A percentile compares a stretch with the other conserved stretches of the same genome.
Conservation (phyloP, 1,140 invertebrate genomes). For the Drosophila tsacasi region DNA sequence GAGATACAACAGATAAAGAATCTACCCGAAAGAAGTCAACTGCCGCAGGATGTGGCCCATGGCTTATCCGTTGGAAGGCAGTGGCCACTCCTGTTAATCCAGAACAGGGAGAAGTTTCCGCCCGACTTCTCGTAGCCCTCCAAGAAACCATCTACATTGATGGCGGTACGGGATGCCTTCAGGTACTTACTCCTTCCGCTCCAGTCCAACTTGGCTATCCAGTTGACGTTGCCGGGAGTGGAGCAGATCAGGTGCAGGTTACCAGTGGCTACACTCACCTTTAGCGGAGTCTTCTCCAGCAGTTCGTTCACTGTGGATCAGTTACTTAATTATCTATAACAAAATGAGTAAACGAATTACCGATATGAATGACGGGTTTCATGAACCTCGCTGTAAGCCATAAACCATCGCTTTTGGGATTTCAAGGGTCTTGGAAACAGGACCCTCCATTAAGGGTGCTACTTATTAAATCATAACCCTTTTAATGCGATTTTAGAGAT, state of each 20-base stretch:
- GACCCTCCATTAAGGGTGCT: no score
- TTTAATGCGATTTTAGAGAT: no score
- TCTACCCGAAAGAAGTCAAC: conserved; percentile 49
- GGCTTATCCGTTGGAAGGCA: conserved; percentile 86
- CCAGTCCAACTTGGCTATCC: conserved; percentile 91
- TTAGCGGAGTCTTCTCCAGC: conserved; percentile 88
- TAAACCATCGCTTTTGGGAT: no score
- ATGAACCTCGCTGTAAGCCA: no score
- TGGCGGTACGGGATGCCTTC: conserved; percentile 85
- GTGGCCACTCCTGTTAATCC: conserved; percentile 89
- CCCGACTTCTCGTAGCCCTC: conserved; percentile 89
- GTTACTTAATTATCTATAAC: conserved; percentile 46
- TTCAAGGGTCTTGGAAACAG: no score
- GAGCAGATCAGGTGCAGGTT: conserved; percentile 90
- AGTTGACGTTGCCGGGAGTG: conserved; percentile 89
- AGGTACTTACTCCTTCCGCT: conserved; percentile 86
- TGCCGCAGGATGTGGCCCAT: conserved; percentile 69
- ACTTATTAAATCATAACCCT: no score
- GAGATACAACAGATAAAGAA: background rate
- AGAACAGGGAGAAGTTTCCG: conserved; percentile 91
- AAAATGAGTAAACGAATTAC: conserved; percentile 78
- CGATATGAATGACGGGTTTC: conserved; percentile 89
- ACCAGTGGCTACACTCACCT: conserved; percentile 78
- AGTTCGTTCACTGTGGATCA: conserved; percentile 88
- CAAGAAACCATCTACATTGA: conserved; percentile 87